A percentile compares a stretch with the other conserved stretches of the same genome.
Evolutionary conservation across 1,140 invertebrate species (phyloP).

Genomic region (Brachionus rotundiformis): DNA sequence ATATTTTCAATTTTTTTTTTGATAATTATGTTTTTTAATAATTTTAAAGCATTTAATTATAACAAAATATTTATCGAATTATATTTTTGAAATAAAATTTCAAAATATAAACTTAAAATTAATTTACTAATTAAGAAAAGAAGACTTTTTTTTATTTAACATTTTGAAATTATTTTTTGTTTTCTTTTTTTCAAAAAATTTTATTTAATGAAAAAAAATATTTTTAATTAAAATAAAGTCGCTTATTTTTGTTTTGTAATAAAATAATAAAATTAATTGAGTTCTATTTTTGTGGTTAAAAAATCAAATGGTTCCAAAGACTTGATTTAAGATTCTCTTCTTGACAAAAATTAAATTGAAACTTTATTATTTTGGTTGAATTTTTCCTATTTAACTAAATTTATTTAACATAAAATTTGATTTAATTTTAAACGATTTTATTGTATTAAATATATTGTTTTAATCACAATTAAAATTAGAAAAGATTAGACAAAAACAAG

Average conservation of each 20-base stretch:
- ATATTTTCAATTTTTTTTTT: background rate
- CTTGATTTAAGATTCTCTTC: no score
- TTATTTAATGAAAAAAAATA: background rate
- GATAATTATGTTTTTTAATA: background rate
- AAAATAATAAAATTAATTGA: no score
- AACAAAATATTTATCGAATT: background rate
- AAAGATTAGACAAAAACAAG: conserved; percentile 11
- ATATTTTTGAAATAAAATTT: background rate
- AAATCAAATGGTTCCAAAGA: no score
- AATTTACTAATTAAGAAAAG: no score
- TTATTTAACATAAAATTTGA: background rate
- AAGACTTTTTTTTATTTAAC: no score
- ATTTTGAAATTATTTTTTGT: background rate
- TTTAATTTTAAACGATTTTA: background rate
- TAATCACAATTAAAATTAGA: conserved; percentile 4
- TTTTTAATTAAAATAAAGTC: no score
- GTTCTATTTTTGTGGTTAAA: no score
- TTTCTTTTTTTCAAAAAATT: background rate
- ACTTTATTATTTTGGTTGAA: no score
- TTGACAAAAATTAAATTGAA: no score
- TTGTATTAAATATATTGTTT: background rate
- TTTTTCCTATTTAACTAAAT: no score
- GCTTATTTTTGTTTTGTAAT: no score
- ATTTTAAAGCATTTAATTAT: background rate
- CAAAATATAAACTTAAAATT: background rate